Conservation (phyloP, 2,797 vertebrate species). For the Meda fulgida region DNA sequence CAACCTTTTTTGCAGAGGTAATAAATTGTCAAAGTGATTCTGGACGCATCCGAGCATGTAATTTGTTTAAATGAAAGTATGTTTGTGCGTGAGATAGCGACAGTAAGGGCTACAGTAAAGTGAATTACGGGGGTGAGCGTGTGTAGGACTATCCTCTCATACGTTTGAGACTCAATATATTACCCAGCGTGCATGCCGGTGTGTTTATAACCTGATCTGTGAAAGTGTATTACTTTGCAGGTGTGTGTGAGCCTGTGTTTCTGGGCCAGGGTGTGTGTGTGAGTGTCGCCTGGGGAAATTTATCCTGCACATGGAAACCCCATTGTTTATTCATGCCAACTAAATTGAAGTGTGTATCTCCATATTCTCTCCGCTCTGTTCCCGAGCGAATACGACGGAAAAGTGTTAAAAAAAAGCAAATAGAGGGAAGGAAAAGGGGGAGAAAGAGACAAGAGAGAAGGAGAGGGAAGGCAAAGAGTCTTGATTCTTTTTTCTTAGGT, state of each 20-base stretch:
- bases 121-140: conserved; percentile 1
- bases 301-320: conserved; percentile 74
- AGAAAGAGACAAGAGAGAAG: conserved; percentile 16
- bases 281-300: conserved; percentile 73
- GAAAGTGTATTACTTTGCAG: conserved; percentile 45
- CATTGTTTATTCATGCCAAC: conserved; percentile 81
- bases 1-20: conserved; percentile 39
- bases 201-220: conserved; percentile 51
- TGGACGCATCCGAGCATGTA: conserved; percentile 18
- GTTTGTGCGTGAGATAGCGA: conserved; percentile 15
- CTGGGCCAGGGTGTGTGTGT: conserved; percentile 51
- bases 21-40: conserved; percentile 31
- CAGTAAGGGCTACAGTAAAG: conserved; percentile 10
- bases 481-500: conserved; percentile 69
- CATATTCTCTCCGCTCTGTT: conserved; percentile 68
- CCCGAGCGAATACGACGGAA: conserved; percentile 62
- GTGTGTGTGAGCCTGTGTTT: conserved; percentile 43
- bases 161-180: conserved; percentile 45
- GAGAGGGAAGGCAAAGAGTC: conserved; percentile 46
- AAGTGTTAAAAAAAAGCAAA: conserved; percentile 24
- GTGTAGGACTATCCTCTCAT: conserved; percentile 19
- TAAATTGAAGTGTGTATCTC: conserved; percentile 80
- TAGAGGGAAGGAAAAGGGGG: conserved; percentile 42
- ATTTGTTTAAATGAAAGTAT: conserved; percentile 12
- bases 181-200: neutral